phyloP scores from a whole-genome alignment of 2,113 vertebrate species.

The Fregetta grallaria region DNA sequence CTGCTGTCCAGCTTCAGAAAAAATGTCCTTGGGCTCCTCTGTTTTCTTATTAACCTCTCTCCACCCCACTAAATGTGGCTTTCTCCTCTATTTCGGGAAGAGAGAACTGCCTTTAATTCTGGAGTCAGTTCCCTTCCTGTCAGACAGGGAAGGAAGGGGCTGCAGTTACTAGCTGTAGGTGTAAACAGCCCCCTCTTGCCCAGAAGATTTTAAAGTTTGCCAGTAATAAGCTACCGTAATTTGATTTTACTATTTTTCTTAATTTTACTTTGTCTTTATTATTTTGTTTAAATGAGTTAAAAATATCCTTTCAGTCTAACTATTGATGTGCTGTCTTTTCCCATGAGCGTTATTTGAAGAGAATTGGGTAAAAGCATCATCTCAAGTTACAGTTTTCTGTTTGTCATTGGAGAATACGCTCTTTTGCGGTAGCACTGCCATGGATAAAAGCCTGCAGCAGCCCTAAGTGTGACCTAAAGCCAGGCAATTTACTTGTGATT shows the following conservation, averaged over 20 bases:
- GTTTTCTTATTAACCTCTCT: background rate
- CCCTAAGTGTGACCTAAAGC: background rate
- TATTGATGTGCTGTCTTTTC: background rate
- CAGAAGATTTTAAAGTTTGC: background rate
- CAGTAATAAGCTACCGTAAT: background rate
- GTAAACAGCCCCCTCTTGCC: background rate
- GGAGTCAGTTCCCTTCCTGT: background rate
- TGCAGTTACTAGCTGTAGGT: background rate
- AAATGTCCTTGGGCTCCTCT: background rate
- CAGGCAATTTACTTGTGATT: background rate
- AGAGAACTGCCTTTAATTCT: background rate
- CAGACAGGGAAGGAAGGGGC: background rate
- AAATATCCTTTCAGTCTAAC: background rate
- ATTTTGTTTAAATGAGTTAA: background rate
- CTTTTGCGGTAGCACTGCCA: background rate
- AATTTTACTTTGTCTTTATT: background rate
- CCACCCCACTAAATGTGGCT: background rate
- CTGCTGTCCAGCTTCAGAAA: background rate
- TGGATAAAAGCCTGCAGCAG: background rate
- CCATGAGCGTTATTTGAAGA: background rate
- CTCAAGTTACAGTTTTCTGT: background rate
- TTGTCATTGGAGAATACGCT: background rate
- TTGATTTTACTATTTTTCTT: background rate
- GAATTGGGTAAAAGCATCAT: conserved; percentile 6
- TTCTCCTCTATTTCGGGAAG: background rate